Evolutionary conservation across 1,140 invertebrate species (phyloP).

Genomic region (Fopius arisanus): DNA sequence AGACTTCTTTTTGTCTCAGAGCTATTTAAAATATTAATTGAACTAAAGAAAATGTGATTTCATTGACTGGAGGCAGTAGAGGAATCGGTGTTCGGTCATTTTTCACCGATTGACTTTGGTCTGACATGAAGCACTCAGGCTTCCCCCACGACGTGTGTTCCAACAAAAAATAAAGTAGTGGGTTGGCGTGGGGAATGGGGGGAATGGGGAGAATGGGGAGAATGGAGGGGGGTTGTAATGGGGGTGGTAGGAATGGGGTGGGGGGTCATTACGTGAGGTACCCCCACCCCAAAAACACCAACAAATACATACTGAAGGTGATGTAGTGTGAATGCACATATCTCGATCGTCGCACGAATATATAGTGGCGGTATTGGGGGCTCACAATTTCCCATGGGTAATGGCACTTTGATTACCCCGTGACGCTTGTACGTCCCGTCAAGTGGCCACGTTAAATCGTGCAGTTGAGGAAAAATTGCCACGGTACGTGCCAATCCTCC

Average conservation of each 20-base stretch:
- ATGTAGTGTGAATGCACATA: background rate
- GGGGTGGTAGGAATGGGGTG: no score
- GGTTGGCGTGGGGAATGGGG: no score
- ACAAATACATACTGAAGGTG: background rate
- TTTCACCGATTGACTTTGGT: constrained; percentile 56
- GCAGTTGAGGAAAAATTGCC: constrained; percentile 42
- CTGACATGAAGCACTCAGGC: constrained; percentile 50
- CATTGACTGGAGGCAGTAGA: constrained; percentile 15
- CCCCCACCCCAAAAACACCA: no score
- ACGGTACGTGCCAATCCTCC: background rate
- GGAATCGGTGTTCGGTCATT: constrained; percentile 40
- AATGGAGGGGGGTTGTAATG: no score
- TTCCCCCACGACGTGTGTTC: constrained; percentile 38
- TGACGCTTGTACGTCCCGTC: constrained; percentile 57
- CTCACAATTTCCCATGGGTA: constrained; percentile 63
- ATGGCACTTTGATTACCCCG: constrained; percentile 63
- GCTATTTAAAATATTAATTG: no score
- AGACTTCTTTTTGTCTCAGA: no score
- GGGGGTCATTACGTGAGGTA: no score
- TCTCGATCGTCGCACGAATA: constrained; percentile 31
- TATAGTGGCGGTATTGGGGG: constrained; percentile 40
- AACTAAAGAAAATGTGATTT: no score
- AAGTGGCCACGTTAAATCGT: constrained; percentile 53
- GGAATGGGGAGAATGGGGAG: no score
- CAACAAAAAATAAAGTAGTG: background rate